Evolutionary conservation across 1,140 invertebrate genomes (phyloP).

Genomic region (Laupala kohalensis): DNA sequence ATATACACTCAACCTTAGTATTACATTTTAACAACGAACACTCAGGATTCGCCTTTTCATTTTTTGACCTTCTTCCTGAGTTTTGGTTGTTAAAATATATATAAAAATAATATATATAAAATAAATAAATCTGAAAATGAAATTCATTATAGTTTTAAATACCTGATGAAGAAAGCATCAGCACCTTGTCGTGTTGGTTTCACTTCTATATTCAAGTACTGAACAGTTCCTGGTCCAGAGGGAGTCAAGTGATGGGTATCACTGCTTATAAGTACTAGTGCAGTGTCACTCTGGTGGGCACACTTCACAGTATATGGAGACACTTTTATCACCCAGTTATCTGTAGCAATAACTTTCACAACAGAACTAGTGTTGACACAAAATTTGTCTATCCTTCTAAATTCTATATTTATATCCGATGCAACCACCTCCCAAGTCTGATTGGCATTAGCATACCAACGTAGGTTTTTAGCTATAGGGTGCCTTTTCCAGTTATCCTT

Average conservation of each 20-base stretch:
- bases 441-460: constrained; percentile 44
- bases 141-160: constrained; percentile 7
- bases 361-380: constrained; percentile 52
- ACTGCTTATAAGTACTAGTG: constrained; percentile 53
- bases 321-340: constrained; percentile 82
- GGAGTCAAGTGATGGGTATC: constrained; percentile 56
- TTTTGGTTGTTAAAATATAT: too few species aligned
- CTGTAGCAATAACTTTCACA: constrained; percentile 59
- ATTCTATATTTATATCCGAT: constrained; percentile 62
- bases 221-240: constrained; percentile 45
- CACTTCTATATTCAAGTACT: constrained; percentile 72
- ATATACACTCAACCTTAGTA: too few species aligned
- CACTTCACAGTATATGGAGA: constrained; percentile 58
- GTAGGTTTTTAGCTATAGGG: constrained; percentile 54
- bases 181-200: constrained; percentile 32
- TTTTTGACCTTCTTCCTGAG: too few species aligned
- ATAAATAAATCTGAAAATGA: too few species aligned
- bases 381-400: constrained; percentile 62
- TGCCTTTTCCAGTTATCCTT: constrained; percentile 53
- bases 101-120: too few species aligned
- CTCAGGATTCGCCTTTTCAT: too few species aligned
- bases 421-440: constrained; percentile 52
- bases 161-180: constrained; percentile 13
- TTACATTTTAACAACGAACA: too few species aligned
- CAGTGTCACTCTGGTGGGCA: constrained; percentile 63